Conservation (phyloP, 2,797 vertebrate genomes). For the Pipistrellus pipistrellus region DNA sequence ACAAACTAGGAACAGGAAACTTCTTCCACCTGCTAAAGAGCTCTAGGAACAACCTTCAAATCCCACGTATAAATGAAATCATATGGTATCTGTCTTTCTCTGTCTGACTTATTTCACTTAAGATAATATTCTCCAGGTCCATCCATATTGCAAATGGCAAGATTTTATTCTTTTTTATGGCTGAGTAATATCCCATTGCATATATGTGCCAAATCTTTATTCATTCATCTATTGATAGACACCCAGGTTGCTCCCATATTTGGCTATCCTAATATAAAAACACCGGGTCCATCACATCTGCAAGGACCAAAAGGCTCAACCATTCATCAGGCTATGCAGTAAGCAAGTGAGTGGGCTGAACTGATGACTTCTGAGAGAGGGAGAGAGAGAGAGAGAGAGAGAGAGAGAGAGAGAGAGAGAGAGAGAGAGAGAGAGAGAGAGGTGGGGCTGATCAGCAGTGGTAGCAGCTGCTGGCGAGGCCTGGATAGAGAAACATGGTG, state of each 20-base stretch:
- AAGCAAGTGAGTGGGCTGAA: too few relatives aligned
- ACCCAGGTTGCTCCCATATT: not conserved
- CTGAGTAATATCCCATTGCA: not conserved
- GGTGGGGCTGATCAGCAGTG: too few relatives aligned
- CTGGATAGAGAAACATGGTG: too few relatives aligned
- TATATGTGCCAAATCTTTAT: not conserved
- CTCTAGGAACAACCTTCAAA: not conserved
- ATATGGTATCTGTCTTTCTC: not conserved
- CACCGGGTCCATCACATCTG: too few relatives aligned
- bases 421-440: too few relatives aligned
- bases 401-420: too few relatives aligned
- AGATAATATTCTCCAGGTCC: not conserved
- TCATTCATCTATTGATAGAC: not conserved
- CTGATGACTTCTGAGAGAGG: too few relatives aligned
- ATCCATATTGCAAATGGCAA: not conserved
- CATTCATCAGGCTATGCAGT: fast-evolving
- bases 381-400: too few relatives aligned
- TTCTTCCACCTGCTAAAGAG: not conserved
- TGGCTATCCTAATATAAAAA: not conserved
- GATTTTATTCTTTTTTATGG: not conserved
- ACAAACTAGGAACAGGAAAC: not conserved
- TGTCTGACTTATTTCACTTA: not conserved
- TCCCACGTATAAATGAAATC: not conserved
- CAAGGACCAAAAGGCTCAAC: too few relatives aligned
- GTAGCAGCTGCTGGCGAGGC: too few relatives aligned